Base-by-base conservation (phyloP, 2,113 vertebrate species). In the Syngnathus typhle region DNA sequence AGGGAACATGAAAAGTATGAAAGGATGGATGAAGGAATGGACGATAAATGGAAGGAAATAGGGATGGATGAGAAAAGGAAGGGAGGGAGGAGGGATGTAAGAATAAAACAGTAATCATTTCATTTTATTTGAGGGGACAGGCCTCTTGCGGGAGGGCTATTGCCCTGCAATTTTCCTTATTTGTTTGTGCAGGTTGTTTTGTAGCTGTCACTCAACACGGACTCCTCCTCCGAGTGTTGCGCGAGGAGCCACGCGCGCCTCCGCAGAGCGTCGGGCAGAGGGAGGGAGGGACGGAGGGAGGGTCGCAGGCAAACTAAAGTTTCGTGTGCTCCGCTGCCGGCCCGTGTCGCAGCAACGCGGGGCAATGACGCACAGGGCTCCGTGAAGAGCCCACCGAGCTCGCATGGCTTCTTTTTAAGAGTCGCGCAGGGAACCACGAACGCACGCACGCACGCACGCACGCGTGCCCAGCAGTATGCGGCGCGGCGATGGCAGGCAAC, bases 401-500 rank as follows among this genome's bases (percentile, higher is more conserved):
- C 49, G 19, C 19, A 52, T 47, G 44, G 44, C 13, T 47, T 47
- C 13, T 47, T 47, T 47, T 18, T 47, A 16, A 47, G 5, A 47
- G 4, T 15, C 46, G 46, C 46, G 46, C 46, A 6, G 15, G 46
- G 18, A 49, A 2, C 10, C 41, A 15, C 49, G 19, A 76, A 86
- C 76, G 85, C 1, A 16, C 46, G 46, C 46, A 18, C 4, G 46
- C 5, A 47, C 41, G 41, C 41, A 39, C 44, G 44, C 81, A 87
- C 76, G 85, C 79, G 90, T 85, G 91, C 83, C 91, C 89, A 91
- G 91, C 94, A 97, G 92, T 91, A 98, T 98, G 96, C 94, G 90
- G 94, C 92, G 91, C 92, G 92, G 94, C 90, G 82, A 97, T 97
- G 94, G 93, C 94, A 87, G 93, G 94, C 91, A 92, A 95, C 90